Conservation (phyloP, 2,797 vertebrate genomes). For the Intellagama lesueurii region DNA sequence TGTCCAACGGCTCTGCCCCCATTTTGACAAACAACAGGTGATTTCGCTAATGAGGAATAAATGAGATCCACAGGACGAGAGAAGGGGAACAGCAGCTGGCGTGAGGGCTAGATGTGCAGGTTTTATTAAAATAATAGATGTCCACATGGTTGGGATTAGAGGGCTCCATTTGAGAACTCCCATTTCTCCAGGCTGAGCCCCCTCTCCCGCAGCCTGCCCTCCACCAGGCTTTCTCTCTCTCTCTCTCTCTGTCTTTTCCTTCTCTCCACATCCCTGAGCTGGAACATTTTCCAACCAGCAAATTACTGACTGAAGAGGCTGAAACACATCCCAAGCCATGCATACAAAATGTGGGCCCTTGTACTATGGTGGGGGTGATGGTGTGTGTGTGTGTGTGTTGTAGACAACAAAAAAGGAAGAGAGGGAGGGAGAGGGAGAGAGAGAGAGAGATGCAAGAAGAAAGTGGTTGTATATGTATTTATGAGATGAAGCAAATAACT, state of each 20-base stretch:
- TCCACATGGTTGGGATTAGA: constrained; percentile 75
- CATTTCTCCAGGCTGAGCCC: constrained; percentile 35
- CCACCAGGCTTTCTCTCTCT: constrained; percentile 6
- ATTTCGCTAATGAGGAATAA: constrained; percentile 84
- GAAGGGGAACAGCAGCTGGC: constrained; percentile 79
- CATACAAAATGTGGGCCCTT: constrained; percentile 24
- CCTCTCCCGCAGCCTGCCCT: background rate
- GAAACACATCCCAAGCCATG: constrained; percentile 44
- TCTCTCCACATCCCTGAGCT: constrained; percentile 34
- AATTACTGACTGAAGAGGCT: constrained; percentile 65
- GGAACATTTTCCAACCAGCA: constrained; percentile 62
- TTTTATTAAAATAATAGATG: constrained; percentile 82
- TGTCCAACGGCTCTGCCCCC: constrained; percentile 76
- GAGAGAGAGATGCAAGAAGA: background rate
- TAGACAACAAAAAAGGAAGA: no score
- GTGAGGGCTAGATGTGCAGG: constrained; percentile 74
- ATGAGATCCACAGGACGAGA: constrained; percentile 78
- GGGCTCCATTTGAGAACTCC: constrained; percentile 65
- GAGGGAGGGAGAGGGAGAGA: background rate
- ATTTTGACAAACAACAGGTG: constrained; percentile 86
- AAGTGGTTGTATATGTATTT: no score
- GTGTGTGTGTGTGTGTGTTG: background rate
- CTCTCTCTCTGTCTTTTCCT: background rate
- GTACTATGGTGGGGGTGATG: fast-evolving
- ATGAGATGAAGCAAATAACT: no score